Conservation (phyloP, 2,113 vertebrate genomes). For the Atrichornis clamosus region DNA sequence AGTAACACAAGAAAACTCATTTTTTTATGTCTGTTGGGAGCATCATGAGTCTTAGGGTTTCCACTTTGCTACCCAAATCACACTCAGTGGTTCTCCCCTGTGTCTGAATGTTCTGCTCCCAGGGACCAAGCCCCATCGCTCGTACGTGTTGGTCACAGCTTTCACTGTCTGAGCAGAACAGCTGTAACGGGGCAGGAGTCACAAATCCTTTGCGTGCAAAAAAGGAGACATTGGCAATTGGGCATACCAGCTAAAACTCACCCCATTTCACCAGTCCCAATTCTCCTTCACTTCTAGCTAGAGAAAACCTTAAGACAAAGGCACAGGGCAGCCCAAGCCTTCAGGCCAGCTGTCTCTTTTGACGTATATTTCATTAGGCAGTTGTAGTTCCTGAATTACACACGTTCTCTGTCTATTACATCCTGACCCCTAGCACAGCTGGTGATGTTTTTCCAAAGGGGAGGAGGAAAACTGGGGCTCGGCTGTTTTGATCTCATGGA, state of each 20-base stretch:
- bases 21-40: background rate
- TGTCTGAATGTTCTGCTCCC: background rate
- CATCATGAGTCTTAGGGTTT: background rate
- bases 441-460: background rate
- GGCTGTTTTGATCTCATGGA: background rate
- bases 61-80: background rate
- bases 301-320: slow-evolving; percentile 47
- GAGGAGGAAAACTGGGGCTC: background rate
- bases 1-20: background rate
- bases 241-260: background rate
- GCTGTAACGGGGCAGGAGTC: background rate
- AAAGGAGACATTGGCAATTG: background rate
- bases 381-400: slow-evolving; percentile 40
- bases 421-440: slow-evolving; percentile 33
- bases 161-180: background rate
- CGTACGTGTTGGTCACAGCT: background rate
- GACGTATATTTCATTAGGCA: slow-evolving; percentile 50
- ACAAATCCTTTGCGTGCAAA: background rate
- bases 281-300: background rate
- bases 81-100: background rate
- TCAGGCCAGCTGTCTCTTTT: slow-evolving; percentile 56
- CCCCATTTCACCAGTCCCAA: background rate
- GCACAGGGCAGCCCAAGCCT: background rate
- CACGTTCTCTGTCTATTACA: slow-evolving; percentile 1
- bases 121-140: background rate